phyloP scores from a whole-genome alignment of 2,888 invertebrate genomes.

The Scelioninae gen. 1 region DNA sequence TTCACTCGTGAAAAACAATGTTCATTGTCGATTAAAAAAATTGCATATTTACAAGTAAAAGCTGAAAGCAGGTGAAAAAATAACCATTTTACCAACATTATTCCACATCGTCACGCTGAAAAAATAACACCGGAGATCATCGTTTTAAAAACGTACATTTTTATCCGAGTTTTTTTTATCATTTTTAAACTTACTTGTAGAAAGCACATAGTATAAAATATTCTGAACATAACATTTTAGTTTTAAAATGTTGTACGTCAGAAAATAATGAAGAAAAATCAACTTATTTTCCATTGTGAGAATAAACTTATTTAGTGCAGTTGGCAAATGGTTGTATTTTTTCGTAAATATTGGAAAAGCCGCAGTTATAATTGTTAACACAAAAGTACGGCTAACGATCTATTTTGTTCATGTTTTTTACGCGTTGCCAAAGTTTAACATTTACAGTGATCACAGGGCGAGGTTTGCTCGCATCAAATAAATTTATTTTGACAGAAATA shows the following conservation, averaged over 20 bases:
- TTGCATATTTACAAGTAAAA: conserved; percentile 14
- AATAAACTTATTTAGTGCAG: conserved; percentile 16
- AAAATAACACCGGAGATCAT: background rate
- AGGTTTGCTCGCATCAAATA: conserved; percentile 30
- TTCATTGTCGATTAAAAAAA: conserved; percentile 2
- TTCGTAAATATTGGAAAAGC: conserved; percentile 17
- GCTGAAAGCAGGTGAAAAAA: conserved; percentile 4
- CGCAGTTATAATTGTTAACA: conserved; percentile 17
- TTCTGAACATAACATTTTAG: background rate
- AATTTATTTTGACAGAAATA: conserved; percentile 28
- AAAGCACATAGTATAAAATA: background rate
- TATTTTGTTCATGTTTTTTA: conserved; percentile 10
- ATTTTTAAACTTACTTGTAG: background rate
- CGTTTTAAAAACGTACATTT: background rate
- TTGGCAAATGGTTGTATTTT: background rate
- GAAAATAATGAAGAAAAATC: background rate
- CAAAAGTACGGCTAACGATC: conserved; percentile 11
- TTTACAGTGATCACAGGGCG: background rate
- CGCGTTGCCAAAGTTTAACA: conserved; percentile 18
- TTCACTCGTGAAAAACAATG: conserved; percentile 25
- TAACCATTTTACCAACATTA: background rate
- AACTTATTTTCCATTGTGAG: background rate
- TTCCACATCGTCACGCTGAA: background rate
- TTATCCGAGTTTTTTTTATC: background rate
- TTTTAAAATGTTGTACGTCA: background rate